These are phyloP conservation scores for Lasioglossum calceatum DNA, from an alignment of 2,888 invertebrate genomes.

Conservation along the genomic window DNA sequence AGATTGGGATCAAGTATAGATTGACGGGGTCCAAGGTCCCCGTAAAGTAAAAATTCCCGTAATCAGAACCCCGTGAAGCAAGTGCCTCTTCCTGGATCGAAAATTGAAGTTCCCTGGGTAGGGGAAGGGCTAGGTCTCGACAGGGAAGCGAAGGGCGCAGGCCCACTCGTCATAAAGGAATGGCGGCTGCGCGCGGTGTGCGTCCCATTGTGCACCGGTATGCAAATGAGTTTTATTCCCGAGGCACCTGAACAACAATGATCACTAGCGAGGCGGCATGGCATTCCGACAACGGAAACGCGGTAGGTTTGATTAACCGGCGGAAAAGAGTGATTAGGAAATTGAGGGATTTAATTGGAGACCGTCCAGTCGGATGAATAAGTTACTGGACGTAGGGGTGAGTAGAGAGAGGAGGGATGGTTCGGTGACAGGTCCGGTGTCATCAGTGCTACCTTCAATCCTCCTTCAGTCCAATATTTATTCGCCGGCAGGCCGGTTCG, in stretches of 20 bases:
- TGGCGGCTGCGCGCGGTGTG: background rate
- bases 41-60: background rate
- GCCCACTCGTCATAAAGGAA: background rate
- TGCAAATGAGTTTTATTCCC: constrained; percentile 4
- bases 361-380: background rate
- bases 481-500: background rate
- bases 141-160: constrained; percentile 4
- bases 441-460: constrained; percentile 6
- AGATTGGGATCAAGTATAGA: background rate
- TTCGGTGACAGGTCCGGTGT: background rate
- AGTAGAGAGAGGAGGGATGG: background rate
- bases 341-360: constrained; percentile 4
- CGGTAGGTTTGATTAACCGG: background rate
- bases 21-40: background rate
- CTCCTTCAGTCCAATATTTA: background rate
- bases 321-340: background rate
- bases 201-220: background rate
- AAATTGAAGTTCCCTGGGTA: background rate
- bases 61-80: background rate
- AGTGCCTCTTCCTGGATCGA: background rate
- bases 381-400: background rate
- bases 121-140: background rate
- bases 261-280: background rate
- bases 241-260: background rate
- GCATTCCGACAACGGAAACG: background rate